Conservation (phyloP, 2,797 vertebrate genomes). For the Amniataba percoides region DNA sequence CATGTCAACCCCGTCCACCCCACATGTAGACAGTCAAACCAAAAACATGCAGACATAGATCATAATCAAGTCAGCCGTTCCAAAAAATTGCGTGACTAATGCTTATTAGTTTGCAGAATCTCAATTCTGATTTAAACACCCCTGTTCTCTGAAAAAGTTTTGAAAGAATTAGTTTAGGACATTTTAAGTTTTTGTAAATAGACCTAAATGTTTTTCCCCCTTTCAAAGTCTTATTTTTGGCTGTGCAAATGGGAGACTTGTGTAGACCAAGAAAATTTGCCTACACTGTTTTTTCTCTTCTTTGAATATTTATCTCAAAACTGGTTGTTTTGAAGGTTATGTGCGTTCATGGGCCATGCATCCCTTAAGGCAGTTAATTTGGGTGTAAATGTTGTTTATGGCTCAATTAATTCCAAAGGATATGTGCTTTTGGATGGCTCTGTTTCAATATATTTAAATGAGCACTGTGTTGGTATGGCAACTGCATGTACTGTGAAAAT, state of each 20-base stretch:
- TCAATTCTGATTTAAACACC: conserved; percentile 20
- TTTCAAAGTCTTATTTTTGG: conserved; percentile 19
- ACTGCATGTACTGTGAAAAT: conserved; percentile 55
- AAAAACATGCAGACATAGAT: conserved; percentile 53
- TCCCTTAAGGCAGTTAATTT: conserved; percentile 29
- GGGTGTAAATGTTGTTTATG: conserved; percentile 32
- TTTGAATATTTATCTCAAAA: conserved; percentile 6
- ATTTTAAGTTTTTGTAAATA: conserved; percentile 27
- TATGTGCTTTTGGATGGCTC: conserved; percentile 19
- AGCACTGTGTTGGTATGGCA: conserved; percentile 47
- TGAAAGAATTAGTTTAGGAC: conserved; percentile 10
- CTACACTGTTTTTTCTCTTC: conserved; percentile 17
- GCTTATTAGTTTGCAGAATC: conserved; percentile 22
- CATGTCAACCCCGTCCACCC: conserved; percentile 80
- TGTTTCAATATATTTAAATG: conserved; percentile 35
- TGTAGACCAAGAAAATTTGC: neutral
- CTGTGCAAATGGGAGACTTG: conserved; percentile 9
- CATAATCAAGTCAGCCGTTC: conserved; percentile 29
- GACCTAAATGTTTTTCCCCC: neutral
- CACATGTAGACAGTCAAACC: conserved; percentile 68
- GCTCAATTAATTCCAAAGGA: conserved; percentile 29
- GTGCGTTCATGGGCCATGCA: neutral
- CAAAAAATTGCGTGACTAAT: conserved; percentile 20
- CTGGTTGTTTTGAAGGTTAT: neutral
- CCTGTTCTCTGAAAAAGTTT: neutral